A percentile compares a stretch with the other conserved stretches of the same genome.
These are phyloP conservation scores for Corythornis madagascariensis DNA, from an alignment of 2,113 vertebrate species.

Conservation along the genomic window DNA sequence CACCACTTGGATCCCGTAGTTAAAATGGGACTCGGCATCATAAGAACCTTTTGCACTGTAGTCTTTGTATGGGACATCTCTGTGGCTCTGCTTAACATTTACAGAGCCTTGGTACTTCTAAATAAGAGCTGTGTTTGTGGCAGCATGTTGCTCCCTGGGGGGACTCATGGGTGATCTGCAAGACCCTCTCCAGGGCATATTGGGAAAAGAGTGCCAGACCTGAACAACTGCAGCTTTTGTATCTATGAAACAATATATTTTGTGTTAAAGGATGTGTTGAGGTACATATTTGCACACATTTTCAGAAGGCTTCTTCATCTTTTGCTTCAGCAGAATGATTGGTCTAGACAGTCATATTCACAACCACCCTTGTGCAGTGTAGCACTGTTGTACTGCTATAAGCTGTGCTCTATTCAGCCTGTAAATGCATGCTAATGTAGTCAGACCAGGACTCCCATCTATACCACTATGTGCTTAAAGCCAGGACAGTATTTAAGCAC, in stretches of 20 bases:
- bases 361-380: background rate
- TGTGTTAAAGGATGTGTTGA: background rate
- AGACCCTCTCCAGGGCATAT: fast-evolving
- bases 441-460: background rate
- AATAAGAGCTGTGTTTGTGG: background rate
- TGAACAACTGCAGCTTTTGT: background rate
- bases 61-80: background rate
- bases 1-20: background rate
- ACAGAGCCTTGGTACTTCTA: background rate
- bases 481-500: background rate
- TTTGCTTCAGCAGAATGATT: background rate
- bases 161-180: background rate
- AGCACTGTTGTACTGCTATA: background rate
- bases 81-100: background rate
- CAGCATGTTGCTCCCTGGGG: background rate
- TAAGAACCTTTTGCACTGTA: background rate
- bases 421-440: background rate
- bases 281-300: background rate
- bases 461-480: background rate
- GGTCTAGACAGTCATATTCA: too few species aligned
- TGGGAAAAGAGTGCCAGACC: background rate
- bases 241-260: background rate
- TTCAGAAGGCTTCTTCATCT: background rate
- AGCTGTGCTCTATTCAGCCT: background rate
- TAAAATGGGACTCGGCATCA: background rate